phyloP scores from a whole-genome alignment of 1,140 invertebrate genomes.

The Bombus ignitus region DNA sequence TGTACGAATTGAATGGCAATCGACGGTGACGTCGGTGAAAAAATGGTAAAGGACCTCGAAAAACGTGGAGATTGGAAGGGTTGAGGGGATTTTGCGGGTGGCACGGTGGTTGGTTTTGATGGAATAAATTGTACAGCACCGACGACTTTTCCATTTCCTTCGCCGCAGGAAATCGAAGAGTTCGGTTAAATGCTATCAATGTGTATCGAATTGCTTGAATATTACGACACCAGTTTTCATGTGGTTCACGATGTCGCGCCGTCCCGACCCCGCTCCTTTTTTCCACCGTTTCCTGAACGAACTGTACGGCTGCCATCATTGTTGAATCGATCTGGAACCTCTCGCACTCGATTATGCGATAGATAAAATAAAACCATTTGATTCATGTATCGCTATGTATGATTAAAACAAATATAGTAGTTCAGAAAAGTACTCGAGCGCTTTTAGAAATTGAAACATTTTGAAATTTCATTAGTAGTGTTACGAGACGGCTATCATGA shows the following conservation, averaged over 20 bases:
- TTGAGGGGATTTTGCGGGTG: conserved; percentile 29
- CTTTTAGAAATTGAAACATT: background rate
- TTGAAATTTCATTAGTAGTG: background rate
- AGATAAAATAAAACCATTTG: background rate
- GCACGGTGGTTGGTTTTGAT: conserved; percentile 26
- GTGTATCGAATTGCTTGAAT: conserved; percentile 59
- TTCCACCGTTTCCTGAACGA: background rate
- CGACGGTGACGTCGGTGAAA: background rate
- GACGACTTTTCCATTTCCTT: conserved; percentile 65
- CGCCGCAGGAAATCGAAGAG: conserved; percentile 53
- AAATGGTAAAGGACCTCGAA: background rate
- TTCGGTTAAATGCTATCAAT: conserved; percentile 58
- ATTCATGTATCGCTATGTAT: background rate
- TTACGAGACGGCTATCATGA: background rate
- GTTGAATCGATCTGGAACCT: background rate
- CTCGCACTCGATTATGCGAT: background rate
- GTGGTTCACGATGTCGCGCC: background rate
- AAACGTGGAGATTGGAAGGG: conserved; percentile 28
- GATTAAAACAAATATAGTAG: background rate
- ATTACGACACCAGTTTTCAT: conserved; percentile 47
- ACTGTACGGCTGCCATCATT: background rate
- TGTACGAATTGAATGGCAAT: background rate
- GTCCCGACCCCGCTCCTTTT: background rate
- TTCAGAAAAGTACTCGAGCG: background rate
- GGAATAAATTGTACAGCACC: conserved; percentile 58